Evolutionary conservation across 2,113 vertebrate species (phyloP), one percentile per base, ranked within the genome.

Genomic region (Megalops atlanticus): DNA sequence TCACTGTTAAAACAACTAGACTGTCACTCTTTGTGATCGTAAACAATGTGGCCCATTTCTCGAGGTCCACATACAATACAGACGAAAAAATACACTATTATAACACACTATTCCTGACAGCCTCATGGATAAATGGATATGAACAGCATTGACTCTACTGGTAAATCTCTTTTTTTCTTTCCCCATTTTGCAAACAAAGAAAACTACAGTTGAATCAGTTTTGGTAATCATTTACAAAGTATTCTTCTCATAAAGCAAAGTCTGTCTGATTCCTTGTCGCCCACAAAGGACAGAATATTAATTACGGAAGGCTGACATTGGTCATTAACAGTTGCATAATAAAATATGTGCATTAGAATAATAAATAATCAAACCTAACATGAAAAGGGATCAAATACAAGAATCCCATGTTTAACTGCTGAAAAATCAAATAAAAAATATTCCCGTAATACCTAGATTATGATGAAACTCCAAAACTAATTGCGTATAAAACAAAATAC

Each of bases 351-450:
- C 3, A 21, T 38, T 36, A 36, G 12, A 36, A 71, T 71, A 38
- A 21, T 21, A 71, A 36, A 38, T 36, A 71, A 71, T 36, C 64
- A 54, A 54, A 21, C 31, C n/a, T 31, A 64, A n/a, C 24, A 45
- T 31, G n/a, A 75, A 75, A 75, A 76, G 11, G 33, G 31, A n/a
- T 71, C 69, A 35, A 71, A 71, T 38, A 71, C 36, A 71, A 33
- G 36, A 71, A 27, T 33, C 69, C 11, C 36, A 31, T 36, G 36
- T 36, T 38, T 6, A 36, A 71, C 4, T 71, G 69, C 36, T 71
- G 31, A 71, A 71, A 71, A 71, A 71, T 71, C 16, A 71, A 71
- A 31, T 38, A 71, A 36, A 71, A 1, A 71, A 71, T 21, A 1
- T 35, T 38, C 18, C 35, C 12, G 35, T 36, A 36, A 71, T 7